Percentiles rank a stretch among this genome's conserved stretches.
phyloP scores from a whole-genome alignment of 2,888 invertebrate genomes.

The Craniophora ligustri region DNA sequence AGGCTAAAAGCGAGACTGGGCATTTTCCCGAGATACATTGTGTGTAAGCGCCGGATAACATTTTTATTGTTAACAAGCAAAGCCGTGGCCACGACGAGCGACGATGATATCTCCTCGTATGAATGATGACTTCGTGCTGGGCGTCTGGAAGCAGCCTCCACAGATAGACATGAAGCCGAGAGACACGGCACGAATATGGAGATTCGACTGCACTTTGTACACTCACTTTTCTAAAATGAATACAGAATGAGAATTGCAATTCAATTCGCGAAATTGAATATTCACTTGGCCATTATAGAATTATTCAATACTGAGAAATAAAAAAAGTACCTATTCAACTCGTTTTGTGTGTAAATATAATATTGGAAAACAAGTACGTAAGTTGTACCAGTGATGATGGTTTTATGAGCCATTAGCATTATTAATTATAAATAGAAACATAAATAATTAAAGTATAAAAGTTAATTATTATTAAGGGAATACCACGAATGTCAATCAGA shows the following conservation, averaged over 20 bases:
- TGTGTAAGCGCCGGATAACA: slow-evolving; percentile 83
- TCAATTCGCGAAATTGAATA: slow-evolving; percentile 41
- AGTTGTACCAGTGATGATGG: slow-evolving; percentile 13
- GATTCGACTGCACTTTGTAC: slow-evolving; percentile 61
- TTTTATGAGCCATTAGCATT: slow-evolving; percentile 36
- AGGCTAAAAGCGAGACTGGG: slow-evolving; percentile 66
- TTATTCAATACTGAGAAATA: slow-evolving; percentile 9
- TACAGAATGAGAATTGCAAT: slow-evolving; percentile 49
- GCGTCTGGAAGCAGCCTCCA: slow-evolving; percentile 80
- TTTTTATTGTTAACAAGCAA: slow-evolving; percentile 88
- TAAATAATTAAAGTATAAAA: slow-evolving; percentile 38
- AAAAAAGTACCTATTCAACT: not conserved
- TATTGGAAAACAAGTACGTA: slow-evolving; percentile 8
- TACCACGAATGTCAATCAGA: slow-evolving; percentile 37
- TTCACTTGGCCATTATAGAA: slow-evolving; percentile 33
- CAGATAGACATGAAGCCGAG: slow-evolving; percentile 75
- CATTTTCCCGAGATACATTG: slow-evolving; percentile 81
- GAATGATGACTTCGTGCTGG: slow-evolving; percentile 88
- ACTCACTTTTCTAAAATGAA: slow-evolving; percentile 52
- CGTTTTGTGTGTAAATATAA: slow-evolving; percentile 12
- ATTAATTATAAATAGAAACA: slow-evolving; percentile 40
- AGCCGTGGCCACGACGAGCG: slow-evolving; percentile 82
- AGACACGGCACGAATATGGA: slow-evolving; percentile 86
- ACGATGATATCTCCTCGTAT: slow-evolving; percentile 87
- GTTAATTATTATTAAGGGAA: slow-evolving; percentile 25